These are phyloP conservation scores for Nestor notabilis DNA, from an alignment of 2,113 vertebrate species.

Conservation along the genomic window DNA sequence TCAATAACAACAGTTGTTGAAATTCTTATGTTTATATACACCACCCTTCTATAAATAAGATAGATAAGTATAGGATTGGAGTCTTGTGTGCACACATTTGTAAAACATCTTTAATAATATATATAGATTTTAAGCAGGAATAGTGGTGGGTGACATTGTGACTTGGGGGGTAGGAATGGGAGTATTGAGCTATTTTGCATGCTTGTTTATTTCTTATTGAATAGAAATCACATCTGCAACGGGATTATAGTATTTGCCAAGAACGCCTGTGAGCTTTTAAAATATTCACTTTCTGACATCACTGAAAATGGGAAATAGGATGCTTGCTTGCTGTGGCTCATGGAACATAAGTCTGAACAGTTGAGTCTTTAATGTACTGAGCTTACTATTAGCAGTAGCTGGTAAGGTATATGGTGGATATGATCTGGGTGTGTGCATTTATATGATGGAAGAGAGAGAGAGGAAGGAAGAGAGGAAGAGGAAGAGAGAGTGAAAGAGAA, in stretches of 20 bases:
- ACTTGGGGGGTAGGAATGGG: background rate
- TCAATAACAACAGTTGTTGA: background rate
- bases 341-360: background rate
- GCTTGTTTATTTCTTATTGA: background rate
- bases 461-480: background rate
- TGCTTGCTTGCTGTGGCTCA: background rate
- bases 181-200: background rate
- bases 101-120: background rate
- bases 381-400: background rate
- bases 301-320: background rate
- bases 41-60: background rate
- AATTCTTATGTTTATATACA: background rate
- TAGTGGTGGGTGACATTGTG: background rate
- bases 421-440: background rate
- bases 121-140: background rate
- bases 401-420: background rate
- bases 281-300: conserved; percentile 9
- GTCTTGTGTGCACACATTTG: accelerated
- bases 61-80: background rate
- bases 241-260: background rate
- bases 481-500: background rate
- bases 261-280: background rate
- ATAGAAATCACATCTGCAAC: conserved; percentile 16
- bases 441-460: background rate
- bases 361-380: background rate